Percentiles rank a stretch among this genome's conserved stretches.
These are phyloP conservation scores for Ectropis grisescens DNA, from an alignment of 1,140 invertebrate genomes.

Conservation along the genomic window DNA sequence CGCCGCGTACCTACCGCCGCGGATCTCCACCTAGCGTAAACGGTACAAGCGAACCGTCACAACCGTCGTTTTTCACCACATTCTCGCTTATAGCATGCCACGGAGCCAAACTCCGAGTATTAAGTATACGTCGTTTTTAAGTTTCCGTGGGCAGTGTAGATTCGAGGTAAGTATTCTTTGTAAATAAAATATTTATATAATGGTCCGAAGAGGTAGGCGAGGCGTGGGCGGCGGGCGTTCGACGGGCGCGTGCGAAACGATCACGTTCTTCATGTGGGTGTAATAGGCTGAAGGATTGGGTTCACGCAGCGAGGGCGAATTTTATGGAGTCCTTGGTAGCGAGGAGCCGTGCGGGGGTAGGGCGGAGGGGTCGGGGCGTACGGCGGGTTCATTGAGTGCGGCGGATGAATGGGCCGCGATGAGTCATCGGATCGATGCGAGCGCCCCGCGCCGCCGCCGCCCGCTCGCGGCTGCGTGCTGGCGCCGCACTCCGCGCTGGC, in stretches of 20 bases:
- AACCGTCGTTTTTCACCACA: too few relatives aligned
- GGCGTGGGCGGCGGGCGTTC: constrained; percentile 11
- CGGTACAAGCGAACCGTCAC: too few relatives aligned
- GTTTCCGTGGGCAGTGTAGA: too few relatives aligned
- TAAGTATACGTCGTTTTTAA: too few relatives aligned
- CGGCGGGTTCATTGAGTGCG: constrained; percentile 56
- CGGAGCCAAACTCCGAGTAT: too few relatives aligned
- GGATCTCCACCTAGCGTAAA: constrained; percentile 9
- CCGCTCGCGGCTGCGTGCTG: constrained; percentile 5
- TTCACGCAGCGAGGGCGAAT: constrained; percentile 34
- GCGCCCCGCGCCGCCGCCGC: constrained; percentile 7
- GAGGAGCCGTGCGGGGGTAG: constrained; percentile 28
- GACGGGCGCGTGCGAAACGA: constrained; percentile 18
- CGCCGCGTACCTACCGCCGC: constrained; percentile 23
- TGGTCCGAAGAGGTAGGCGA: constrained; percentile 8
- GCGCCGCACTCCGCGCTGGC: constrained; percentile 14
- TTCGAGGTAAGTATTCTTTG: too few relatives aligned
- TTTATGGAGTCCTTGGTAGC: constrained; percentile 52
- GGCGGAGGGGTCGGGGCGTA: constrained; percentile 16
- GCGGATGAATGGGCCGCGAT: constrained; percentile 59
- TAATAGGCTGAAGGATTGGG: constrained; percentile 34
- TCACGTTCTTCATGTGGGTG: constrained; percentile 29
- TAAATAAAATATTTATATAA: too few relatives aligned
- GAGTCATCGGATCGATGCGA: constrained; percentile 56
- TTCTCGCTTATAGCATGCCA: too few relatives aligned